Base-by-base conservation (phyloP, 2,113 vertebrate genomes). In the Polypterus senegalus region DNA sequence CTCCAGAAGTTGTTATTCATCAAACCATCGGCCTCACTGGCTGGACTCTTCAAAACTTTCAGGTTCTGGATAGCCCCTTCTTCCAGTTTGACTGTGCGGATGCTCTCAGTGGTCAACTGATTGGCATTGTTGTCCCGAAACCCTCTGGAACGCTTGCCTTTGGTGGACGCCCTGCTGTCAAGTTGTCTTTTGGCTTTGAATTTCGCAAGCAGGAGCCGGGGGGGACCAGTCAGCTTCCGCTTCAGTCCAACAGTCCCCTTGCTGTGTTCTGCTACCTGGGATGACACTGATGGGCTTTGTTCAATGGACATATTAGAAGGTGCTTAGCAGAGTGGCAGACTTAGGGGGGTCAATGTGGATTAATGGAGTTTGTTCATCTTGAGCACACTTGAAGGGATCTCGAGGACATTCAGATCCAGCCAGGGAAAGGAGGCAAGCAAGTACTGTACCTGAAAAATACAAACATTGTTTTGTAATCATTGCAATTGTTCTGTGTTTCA, bases 211-310 rank as follows among this genome's bases (percentile, higher is more conserved):
- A 78, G 69, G 56, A 81, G 72, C 55, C 70, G 71, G 6, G 70
- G 71, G 4, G 74, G 77, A 48, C 76, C 76, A 3, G 72, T 77
- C 52, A 70, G 62, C 69, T 76, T 78, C 65, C 74, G 71, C 65
- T 72, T 79, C 56, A 76, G 54, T 3, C 62, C 63, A 3, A 47
- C 64, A 47, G 63, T 72, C 57, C 74, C 71, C 54, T 70, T 65
- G 11, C 63, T 59, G 43, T 65, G 67, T 60, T 49, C 62, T 43
- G n/a, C 56, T 11, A 45, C 3, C 9, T 57, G n/a, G 5, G 56
- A 3, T 3, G 27, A 6, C 60, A 48, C 48, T 44, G 27, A 27
- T 27, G 64, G 58, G 10, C 9, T 45, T 54, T 69, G 68, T 52
- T 68, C 54, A 4, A 54, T 61, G 3, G 70, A 66, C 74, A 76